These are phyloP conservation scores for Deilephila porcellus DNA, from an alignment of 2,888 invertebrate species.

Conservation along the genomic window DNA sequence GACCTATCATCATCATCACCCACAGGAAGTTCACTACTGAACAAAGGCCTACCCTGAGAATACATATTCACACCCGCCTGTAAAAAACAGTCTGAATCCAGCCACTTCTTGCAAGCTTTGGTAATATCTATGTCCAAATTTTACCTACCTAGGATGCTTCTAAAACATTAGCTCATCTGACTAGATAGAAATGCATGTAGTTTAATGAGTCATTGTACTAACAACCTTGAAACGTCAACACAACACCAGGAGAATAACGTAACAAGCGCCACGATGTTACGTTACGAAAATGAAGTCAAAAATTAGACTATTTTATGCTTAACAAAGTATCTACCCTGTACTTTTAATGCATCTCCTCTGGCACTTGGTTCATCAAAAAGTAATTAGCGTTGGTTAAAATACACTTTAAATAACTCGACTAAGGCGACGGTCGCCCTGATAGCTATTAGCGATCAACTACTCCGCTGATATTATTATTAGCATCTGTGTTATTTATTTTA, in stretches of 20 bases:
- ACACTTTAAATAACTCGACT: constrained; percentile 54
- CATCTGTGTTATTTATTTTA: background rate
- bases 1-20: too few relatives aligned
- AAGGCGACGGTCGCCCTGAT: constrained; percentile 5
- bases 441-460: constrained; percentile 4
- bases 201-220: background rate
- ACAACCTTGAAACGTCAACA: constrained; percentile 3
- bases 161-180: too few relatives aligned
- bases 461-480: background rate
- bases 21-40: too few relatives aligned
- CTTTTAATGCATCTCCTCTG: constrained; percentile 61
- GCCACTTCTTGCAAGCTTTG: too few relatives aligned
- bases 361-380: constrained; percentile 73
- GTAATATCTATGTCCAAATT: too few relatives aligned
- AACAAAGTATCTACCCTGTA: constrained; percentile 44
- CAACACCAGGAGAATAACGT: background rate
- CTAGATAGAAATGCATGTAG: background rate
- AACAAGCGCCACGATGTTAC: background rate
- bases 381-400: constrained; percentile 69
- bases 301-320: constrained; percentile 5
- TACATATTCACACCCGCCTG: too few relatives aligned
- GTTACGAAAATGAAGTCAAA: constrained; percentile 20
- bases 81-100: too few relatives aligned
- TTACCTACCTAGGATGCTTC: too few relatives aligned
- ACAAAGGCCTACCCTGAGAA: too few relatives aligned